These are phyloP conservation scores for Podarcis raffonei DNA, from an alignment of 2,113 vertebrate genomes.

Conservation along the genomic window DNA sequence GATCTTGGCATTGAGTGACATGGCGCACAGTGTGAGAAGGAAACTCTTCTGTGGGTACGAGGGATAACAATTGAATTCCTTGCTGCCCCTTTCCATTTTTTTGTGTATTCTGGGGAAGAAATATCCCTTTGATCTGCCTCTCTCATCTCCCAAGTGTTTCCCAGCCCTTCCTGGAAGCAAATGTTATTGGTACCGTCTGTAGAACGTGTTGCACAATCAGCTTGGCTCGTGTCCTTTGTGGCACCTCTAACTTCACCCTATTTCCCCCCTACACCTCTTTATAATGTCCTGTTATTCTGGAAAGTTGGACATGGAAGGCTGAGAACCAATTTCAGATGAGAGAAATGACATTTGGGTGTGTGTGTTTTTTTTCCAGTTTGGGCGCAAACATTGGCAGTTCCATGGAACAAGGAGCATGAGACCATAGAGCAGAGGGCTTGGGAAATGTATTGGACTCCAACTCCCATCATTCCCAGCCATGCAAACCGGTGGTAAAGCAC, in stretches of 20 bases:
- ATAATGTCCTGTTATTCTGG: background rate
- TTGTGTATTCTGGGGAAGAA: background rate
- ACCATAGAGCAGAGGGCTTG: background rate
- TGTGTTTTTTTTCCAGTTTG: background rate
- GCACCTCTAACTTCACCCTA: background rate
- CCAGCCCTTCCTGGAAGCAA: conserved; percentile 53
- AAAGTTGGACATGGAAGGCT: background rate
- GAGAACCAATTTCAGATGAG: background rate
- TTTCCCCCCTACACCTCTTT: background rate
- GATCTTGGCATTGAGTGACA: background rate
- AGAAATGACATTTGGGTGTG: background rate
- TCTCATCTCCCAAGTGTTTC: conserved; percentile 49
- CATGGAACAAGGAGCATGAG: background rate
- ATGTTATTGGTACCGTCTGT: conserved; percentile 39
- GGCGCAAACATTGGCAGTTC: background rate
- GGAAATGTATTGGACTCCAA: background rate
- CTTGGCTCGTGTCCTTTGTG: background rate
- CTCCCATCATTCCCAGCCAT: background rate
- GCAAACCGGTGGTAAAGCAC: background rate
- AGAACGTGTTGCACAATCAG: conserved; percentile 4
- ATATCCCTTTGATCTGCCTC: conserved; percentile 56
- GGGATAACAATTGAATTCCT: background rate
- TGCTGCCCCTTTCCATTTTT: background rate
- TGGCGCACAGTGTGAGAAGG: background rate
- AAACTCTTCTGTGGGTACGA: background rate